Base-by-base conservation (phyloP, 92 coral and sea anemone species). In the Galaxea fascicularis region DNA sequence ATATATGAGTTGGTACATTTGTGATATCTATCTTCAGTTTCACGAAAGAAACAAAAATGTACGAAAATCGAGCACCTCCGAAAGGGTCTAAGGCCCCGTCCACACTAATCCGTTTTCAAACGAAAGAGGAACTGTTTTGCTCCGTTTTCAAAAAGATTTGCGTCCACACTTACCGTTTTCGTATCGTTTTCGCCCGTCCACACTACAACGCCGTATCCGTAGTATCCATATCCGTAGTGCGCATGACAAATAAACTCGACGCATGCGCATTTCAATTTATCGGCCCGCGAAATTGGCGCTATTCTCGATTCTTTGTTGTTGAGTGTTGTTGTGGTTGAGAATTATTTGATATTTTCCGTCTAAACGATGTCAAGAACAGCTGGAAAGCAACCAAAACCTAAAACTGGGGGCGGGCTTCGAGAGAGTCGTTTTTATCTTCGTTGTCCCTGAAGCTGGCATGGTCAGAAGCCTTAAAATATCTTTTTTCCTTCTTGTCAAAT, bases 391-490 rank as follows among this genome's bases (percentile, higher is more conserved):
- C 46, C 71, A 65, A 65, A 16, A 65, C 44, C 71, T 28, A 65
- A 65, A 65, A 27, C 71, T 27, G 71, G 70, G 14, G 82, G 82
- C 82, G 82, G 82, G 71, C 76, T 80, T 79, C 75, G 45, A 47
- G 51, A 56, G 85, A 79, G 75, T 79, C 75, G 75, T 64, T 64
- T 79, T 79, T 5, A 63, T 18, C 60, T 41, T 64, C 60, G 74
- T 64, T 79, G 6, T 41, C 25, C 45, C 84, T 45, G 74, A 79
- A 64, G 84, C 74, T 79, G 74, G 84, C 84, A 79, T 44, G 84
- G 54, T 79, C 29, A 79, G 84, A 79, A 64, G 84, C 84, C 74
- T 64, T 79, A 79, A 54, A 53, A 76, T 76, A 56, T 57, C 82
- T 76, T 76, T 68, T 76, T 76, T 46, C 47, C 82, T 76, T 76